Evolutionary conservation across 2,797 vertebrate species (phyloP).

Genomic region (Psittacula echo): DNA sequence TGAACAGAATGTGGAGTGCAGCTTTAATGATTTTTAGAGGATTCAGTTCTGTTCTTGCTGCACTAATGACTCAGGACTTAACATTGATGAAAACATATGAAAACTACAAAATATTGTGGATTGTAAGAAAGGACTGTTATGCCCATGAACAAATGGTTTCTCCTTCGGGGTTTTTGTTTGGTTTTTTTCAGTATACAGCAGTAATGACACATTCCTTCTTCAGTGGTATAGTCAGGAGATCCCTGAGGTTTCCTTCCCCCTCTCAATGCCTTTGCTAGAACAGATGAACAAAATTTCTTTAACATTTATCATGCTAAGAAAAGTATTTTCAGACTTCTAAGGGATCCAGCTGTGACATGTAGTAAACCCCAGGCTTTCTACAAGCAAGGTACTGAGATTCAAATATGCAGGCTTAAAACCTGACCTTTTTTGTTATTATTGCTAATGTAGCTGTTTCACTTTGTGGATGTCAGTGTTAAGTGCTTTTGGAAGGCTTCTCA

Average conservation of each 20-base stretch:
- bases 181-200: background rate
- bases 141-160: background rate
- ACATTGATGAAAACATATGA: background rate
- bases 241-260: background rate
- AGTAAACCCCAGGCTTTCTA: background rate
- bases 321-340: background rate
- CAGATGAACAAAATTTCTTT: background rate
- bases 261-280: background rate
- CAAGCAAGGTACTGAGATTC: background rate
- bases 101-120: background rate
- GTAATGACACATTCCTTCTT: background rate
- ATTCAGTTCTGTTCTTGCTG: background rate
- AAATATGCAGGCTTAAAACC: background rate
- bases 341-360: background rate
- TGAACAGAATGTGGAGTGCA: slow-evolving; percentile 9
- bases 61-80: background rate
- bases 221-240: background rate
- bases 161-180: background rate
- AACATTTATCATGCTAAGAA: background rate
- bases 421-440: background rate
- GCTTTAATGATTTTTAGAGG: background rate
- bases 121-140: background rate
- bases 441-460: background rate
- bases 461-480: background rate
- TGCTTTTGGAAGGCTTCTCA: background rate